Evolutionary conservation across 2,113 vertebrate species (phyloP).

Genomic region (Paedocypris sp.): DNA sequence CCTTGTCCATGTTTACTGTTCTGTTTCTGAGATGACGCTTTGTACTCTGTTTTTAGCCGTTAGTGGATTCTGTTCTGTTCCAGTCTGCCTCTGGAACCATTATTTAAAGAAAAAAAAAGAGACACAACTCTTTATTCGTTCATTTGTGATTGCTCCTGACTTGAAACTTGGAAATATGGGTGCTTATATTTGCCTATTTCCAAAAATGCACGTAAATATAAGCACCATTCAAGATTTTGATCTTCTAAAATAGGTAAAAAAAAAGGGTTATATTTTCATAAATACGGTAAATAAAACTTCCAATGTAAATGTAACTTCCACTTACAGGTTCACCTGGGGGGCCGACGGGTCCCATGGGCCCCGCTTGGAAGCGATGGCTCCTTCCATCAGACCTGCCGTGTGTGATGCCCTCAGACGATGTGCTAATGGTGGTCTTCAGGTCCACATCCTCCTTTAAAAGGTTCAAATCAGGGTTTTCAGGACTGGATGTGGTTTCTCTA

Average conservation of each 20-base stretch:
- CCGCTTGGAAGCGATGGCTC: conserved; percentile 42
- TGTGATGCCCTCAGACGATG: background rate
- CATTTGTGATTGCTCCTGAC: too few relatives aligned
- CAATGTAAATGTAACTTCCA: background rate
- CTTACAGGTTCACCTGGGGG: conserved; percentile 47
- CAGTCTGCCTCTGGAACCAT: too few relatives aligned
- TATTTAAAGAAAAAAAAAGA: too few relatives aligned
- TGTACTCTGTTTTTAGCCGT: too few relatives aligned
- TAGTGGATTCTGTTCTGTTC: too few relatives aligned
- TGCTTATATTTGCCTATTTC: too few relatives aligned
- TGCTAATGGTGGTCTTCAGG: background rate
- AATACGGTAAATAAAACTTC: background rate
- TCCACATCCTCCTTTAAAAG: conserved; percentile 24
- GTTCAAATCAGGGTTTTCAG: conserved; percentile 31
- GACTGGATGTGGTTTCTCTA: background rate
- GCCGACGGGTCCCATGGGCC: conserved; percentile 58
- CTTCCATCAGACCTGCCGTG: conserved; percentile 31
- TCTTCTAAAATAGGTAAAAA: background rate
- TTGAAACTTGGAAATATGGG: too few relatives aligned
- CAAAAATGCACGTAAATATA: too few relatives aligned
- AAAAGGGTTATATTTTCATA: background rate
- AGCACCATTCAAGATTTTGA: too few relatives aligned
- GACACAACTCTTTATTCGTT: too few relatives aligned
- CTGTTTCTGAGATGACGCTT: too few relatives aligned
- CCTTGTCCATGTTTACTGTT: too few relatives aligned